phyloP scores from a whole-genome alignment of 2,888 invertebrate species.

The Apamea anceps region DNA sequence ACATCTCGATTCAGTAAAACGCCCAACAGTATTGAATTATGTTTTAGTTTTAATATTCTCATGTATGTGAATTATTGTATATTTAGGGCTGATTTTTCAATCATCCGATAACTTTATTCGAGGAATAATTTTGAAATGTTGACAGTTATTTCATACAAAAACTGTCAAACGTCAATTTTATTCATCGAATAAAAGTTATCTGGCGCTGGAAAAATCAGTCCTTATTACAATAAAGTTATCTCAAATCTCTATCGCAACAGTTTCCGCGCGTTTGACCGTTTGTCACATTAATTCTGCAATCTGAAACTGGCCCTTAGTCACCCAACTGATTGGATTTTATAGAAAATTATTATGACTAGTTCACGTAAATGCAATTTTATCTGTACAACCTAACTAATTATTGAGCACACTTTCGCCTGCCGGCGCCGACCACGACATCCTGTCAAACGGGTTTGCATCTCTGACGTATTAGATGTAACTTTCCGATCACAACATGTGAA shows the following conservation, averaged over 20 bases:
- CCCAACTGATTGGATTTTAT: background rate
- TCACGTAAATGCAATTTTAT: slow-evolving; percentile 14
- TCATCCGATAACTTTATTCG: too few species aligned
- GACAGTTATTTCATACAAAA: too few species aligned
- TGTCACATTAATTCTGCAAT: background rate
- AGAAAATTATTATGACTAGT: background rate
- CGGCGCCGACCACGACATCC: slow-evolving; percentile 38
- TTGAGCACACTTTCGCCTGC: slow-evolving; percentile 63
- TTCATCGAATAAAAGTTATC: too few species aligned
- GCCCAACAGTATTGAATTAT: background rate
- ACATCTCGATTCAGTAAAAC: too few species aligned
- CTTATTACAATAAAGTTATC: background rate
- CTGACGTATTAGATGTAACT: slow-evolving; percentile 18
- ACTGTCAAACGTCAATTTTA: too few species aligned
- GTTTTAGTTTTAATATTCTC: background rate
- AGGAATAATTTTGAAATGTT: too few species aligned
- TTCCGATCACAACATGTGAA: slow-evolving; percentile 43
- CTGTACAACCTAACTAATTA: slow-evolving; percentile 35
- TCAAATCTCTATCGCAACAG: background rate
- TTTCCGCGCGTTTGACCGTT: background rate
- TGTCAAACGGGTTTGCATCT: slow-evolving; percentile 57
- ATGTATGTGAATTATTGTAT: background rate
- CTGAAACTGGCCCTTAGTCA: background rate
- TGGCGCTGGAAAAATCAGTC: too few species aligned
- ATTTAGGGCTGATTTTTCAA: background rate